phyloP scores from a whole-genome alignment of 92 coral and sea anemone species.

The Bergia sp. region DNA sequence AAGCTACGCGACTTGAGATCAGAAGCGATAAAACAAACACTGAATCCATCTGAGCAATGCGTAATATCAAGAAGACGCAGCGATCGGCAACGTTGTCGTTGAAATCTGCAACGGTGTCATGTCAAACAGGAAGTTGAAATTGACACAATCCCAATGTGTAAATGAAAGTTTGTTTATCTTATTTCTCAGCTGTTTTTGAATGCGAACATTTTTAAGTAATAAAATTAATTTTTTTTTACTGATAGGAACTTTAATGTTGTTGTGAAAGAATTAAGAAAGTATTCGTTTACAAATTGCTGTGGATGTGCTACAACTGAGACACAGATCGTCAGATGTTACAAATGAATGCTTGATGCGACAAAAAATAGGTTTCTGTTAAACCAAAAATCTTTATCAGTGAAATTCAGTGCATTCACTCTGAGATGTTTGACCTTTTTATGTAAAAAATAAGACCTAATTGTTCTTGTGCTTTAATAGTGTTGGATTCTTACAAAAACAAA shows the following conservation, averaged over 20 bases:
- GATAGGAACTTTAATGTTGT: not conserved
- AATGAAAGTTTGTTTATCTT: conserved; percentile 29
- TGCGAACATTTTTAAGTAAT: not conserved
- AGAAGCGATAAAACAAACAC: not conserved
- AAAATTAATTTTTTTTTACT: not conserved
- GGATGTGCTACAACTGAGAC: not conserved
- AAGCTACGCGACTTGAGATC: not conserved
- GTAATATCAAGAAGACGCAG: not conserved
- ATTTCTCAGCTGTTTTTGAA: conserved; percentile 35
- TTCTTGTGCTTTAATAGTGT: not conserved
- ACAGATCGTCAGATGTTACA: not conserved
- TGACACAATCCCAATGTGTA: not conserved
- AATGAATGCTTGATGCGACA: not conserved
- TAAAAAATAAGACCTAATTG: not conserved
- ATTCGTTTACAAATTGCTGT: not conserved
- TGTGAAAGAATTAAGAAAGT: not conserved
- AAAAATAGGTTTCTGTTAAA: not conserved
- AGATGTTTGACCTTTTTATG: not conserved
- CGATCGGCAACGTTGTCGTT: not conserved
- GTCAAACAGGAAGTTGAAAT: conserved; percentile 24
- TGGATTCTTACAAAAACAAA: not conserved
- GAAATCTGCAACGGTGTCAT: not conserved
- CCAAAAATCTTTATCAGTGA: not conserved
- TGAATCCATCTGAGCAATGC: not conserved
- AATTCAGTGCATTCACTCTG: not conserved